Evolutionary conservation across 2,797 vertebrate genomes (phyloP), one percentile per base, ranked within the genome.

Genomic region (Presbytis comata): DNA sequence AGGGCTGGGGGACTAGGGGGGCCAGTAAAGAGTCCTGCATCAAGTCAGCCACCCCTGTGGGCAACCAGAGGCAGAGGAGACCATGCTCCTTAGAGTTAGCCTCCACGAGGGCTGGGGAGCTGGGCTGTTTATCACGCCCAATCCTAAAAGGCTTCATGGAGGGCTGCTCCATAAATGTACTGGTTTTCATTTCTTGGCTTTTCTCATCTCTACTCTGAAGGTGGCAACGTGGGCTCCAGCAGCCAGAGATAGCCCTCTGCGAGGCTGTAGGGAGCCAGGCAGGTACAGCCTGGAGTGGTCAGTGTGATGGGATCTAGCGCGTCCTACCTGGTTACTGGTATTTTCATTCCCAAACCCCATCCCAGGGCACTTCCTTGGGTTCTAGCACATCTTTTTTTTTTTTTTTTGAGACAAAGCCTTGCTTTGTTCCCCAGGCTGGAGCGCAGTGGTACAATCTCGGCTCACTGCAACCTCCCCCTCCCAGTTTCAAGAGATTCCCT

Each of bases 61-160:
- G 80, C 55, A 48, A n/a, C 70, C 3, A 9, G n/a, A 39, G 36
- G 44, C 24, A 55, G 22, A 3, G 3, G 0, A 67, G 64, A 12
- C 24, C 11, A 53, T 3, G 0, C 5, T 8, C n/a, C 67, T 64
- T 30, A 21, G 22, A 26, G 14, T n/a, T 41, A 50, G 39, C 16
- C 24, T 3, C 12, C 1, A 1, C 0, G 2, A 11, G 1, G 44
- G 30, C 1, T 39, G 87, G 44, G 61, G 24, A 21, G n/a, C 33
- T 36, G 10, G 16, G 70, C 44, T 41, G 8, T 0, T 39, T 10
- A 28, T 8, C 22, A 36, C 2, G 5, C 46, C 76, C 9, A n/a
- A 17, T 72, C 28, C 59, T 59, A 0, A 6, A 50, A 79, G 59
- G 67, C 64, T 22, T 61, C 0, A 5, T 28, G 0, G 48, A 64